phyloP scores from a whole-genome alignment of 1,140 invertebrate genomes.

The Drosophila elegans region DNA sequence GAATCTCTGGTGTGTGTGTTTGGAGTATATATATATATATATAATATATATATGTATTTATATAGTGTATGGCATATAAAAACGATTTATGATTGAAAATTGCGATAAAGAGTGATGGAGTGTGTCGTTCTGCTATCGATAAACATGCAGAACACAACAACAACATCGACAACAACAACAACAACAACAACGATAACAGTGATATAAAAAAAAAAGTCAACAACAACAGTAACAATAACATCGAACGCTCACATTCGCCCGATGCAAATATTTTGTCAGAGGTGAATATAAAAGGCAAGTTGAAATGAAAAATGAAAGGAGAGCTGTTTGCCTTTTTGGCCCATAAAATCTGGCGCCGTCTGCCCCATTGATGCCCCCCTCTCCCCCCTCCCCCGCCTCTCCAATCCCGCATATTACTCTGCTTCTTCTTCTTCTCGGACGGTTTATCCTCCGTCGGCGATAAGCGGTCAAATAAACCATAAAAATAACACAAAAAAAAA shows the following conservation, averaged over 20 bases:
- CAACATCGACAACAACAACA: conserved; percentile 37
- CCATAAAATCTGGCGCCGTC: conserved; percentile 75
- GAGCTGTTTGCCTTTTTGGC: conserved; percentile 30
- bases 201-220: conserved; percentile 15
- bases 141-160: conserved; percentile 66
- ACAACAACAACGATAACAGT: conserved; percentile 41
- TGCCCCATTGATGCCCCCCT: conserved; percentile 1
- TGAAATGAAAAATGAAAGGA: conserved; percentile 8
- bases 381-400: not conserved
- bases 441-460: conserved; percentile 33
- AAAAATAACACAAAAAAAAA: conserved; percentile 23
- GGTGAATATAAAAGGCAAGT: conserved; percentile 5
- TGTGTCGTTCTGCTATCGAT: conserved; percentile 54
- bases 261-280: conserved; percentile 35
- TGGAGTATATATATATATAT: conserved; percentile 7
- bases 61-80: not conserved
- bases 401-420: not conserved
- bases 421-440: not conserved
- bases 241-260: conserved; percentile 7
- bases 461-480: conserved; percentile 55
- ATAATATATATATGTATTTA: not conserved
- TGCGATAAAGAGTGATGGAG: conserved; percentile 11
- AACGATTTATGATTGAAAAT: conserved; percentile 13
- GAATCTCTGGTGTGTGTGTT: conserved; percentile 14
- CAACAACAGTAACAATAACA: conserved; percentile 1